phyloP scores from a whole-genome alignment of 2,888 invertebrate species.

The Seira ritae region DNA sequence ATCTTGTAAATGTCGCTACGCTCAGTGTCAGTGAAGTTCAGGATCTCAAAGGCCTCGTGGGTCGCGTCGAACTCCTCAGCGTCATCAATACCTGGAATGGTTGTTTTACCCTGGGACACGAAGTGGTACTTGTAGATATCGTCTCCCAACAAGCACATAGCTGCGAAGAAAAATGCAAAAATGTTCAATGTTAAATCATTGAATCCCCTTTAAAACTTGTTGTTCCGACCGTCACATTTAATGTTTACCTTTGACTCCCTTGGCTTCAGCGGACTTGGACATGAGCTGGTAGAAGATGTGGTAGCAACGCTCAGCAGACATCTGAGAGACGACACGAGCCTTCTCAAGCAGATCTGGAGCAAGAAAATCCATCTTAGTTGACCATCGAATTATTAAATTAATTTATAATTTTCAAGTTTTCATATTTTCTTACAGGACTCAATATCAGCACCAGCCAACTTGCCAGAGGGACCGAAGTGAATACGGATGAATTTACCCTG shows the following conservation, averaged over 20 bases:
- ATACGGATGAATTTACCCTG: slow-evolving; percentile 99
- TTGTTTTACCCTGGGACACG: slow-evolving; percentile 97
- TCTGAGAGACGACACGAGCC: slow-evolving; percentile 99
- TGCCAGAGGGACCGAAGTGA: slow-evolving; percentile 99
- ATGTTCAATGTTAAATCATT: not conserved
- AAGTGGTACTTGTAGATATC: slow-evolving; percentile 95
- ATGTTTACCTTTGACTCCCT: slow-evolving; percentile 63
- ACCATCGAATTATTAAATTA: no score
- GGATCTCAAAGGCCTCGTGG: slow-evolving; percentile 85
- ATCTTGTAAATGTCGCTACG: slow-evolving; percentile 76
- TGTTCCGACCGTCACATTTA: no score
- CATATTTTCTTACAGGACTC: slow-evolving; percentile 99
- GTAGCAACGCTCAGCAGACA: slow-evolving; percentile 90
- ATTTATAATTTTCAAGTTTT: no score
- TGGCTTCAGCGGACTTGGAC: slow-evolving; percentile 57
- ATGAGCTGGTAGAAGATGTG: slow-evolving; percentile 79
- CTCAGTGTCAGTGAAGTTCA: slow-evolving; percentile 78
- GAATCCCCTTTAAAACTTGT: not conserved
- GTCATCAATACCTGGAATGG: slow-evolving; percentile 96
- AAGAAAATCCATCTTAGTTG: not conserved
- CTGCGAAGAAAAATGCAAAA: slow-evolving; percentile 32
- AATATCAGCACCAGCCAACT: slow-evolving; percentile 99
- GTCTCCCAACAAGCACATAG: slow-evolving; percentile 76
- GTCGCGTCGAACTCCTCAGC: slow-evolving; percentile 92
- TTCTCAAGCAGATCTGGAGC: slow-evolving; percentile 96